Base-by-base conservation (phyloP, 1,140 invertebrate species). In the Cyclina sinensis region DNA sequence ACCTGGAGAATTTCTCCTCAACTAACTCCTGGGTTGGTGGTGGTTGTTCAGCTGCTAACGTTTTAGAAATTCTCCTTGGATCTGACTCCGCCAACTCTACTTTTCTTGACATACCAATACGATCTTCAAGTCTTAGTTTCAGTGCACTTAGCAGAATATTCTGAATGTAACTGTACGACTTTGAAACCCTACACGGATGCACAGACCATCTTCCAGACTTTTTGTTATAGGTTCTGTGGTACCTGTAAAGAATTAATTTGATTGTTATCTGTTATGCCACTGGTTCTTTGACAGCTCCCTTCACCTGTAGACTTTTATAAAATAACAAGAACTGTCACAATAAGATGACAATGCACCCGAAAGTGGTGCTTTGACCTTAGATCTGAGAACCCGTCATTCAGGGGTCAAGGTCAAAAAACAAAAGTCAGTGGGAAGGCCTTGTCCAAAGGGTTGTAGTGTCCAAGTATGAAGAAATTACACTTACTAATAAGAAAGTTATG, bases 141-240 rank as follows among this genome's bases (percentile, higher is more conserved):
- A 83, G n/a, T 11, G 65, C 81, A 16, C 16, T 83, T 5, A 24
- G n/a, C 3, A 48, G 24, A 14, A 83, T 12, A 9, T 65, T 30
- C 7, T 27, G 37, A 5, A 83, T 46, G 37, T 83, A 46, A 12
- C n/a, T 16, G 30, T 35, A 83, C 5, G 24, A 37, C 32, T 82
- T 82, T 35, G 30, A 5, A 39, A 37, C 57, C 14, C 24, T 62
- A 7, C 35, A 35, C 18, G 79, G 32, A 37, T 24, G 37, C 14
- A 81, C 79, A 1, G 48, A 35, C 54, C 79, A 82, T 24, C 62
- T 68, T 4, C 59, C 81, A 46, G 27, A 43, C 62, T 83, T 68
- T 32, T 83, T 83, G 27, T 68, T 83, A 37, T 27, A 68, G 1
- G n/a, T 3, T 39, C 65, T 43, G 21, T 70, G 35, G 65, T 27